These are phyloP conservation scores for Clarias platycephalus DNA, from an alignment of 2,797 vertebrate genomes.

Conservation along the genomic window DNA sequence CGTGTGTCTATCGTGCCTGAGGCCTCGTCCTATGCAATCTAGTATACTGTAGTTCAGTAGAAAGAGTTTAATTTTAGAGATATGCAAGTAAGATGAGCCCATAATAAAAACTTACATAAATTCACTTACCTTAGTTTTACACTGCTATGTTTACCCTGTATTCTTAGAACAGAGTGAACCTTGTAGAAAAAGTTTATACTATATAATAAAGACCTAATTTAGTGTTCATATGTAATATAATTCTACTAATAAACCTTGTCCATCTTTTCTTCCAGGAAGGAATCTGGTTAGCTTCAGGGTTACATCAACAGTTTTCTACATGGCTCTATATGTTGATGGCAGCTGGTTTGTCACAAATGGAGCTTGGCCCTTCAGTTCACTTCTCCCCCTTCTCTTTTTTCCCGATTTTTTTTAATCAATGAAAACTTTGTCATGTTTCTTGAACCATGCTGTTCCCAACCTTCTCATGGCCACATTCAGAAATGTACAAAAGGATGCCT, in stretches of 20 bases:
- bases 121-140: background rate
- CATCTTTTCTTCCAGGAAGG: background rate
- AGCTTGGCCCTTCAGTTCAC: constrained; percentile 5
- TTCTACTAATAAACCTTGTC: background rate
- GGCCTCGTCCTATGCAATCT: no score
- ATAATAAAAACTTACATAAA: background rate
- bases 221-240: background rate
- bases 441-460: constrained; percentile 68
- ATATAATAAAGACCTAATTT: background rate
- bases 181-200: background rate
- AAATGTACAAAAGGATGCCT: constrained; percentile 73
- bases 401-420: constrained; percentile 51
- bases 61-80: background rate
- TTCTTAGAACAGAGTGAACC: background rate
- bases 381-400: background rate
- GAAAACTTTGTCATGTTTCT: constrained; percentile 74
- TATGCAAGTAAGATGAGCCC: background rate
- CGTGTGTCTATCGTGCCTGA: background rate
- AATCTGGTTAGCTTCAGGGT: background rate
- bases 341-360: constrained; percentile 57
- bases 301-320: constrained; percentile 1
- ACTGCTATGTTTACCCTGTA: background rate
- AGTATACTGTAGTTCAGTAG: background rate
- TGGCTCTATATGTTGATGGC: constrained; percentile 47
- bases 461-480: constrained; percentile 74